These are phyloP conservation scores for Drosophila repletoides DNA, from an alignment of 1,140 invertebrate species.

Conservation along the genomic window DNA sequence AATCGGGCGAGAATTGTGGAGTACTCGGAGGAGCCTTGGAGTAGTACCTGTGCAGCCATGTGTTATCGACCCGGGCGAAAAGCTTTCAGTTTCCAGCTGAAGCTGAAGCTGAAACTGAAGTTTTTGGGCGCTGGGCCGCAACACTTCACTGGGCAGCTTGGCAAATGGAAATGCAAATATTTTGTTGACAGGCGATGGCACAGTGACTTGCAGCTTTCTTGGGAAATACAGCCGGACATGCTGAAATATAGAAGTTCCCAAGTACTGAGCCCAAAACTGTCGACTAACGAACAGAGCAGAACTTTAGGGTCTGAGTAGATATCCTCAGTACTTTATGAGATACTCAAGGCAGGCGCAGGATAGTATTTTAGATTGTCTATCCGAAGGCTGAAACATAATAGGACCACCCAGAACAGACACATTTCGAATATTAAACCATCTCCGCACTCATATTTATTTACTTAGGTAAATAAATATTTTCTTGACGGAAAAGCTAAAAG, in stretches of 20 bases:
- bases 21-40: background rate
- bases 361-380: background rate
- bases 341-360: slow-evolving; percentile 5
- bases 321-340: slow-evolving; percentile 3
- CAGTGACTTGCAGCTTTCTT: slow-evolving; percentile 64
- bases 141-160: slow-evolving; percentile 16
- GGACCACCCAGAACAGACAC: background rate
- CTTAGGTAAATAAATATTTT: background rate
- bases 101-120: too few species aligned
- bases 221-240: slow-evolving; percentile 62
- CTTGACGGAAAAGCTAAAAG: background rate
- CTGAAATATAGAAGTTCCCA: slow-evolving; percentile 40
- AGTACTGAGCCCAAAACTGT: background rate
- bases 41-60: slow-evolving; percentile 12
- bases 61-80: slow-evolving; percentile 37
- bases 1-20: background rate
- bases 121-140: slow-evolving; percentile 26
- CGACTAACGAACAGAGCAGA: slow-evolving; percentile 40
- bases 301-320: slow-evolving; percentile 5
- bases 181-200: slow-evolving; percentile 64
- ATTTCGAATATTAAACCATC: background rate
- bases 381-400: background rate
- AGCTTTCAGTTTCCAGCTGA: too few species aligned
- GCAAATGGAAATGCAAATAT: slow-evolving; percentile 74
- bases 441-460: background rate